These are phyloP conservation scores for Dipodomys spectabilis DNA, from an alignment of 2,113 vertebrate species.

Conservation along the genomic window DNA sequence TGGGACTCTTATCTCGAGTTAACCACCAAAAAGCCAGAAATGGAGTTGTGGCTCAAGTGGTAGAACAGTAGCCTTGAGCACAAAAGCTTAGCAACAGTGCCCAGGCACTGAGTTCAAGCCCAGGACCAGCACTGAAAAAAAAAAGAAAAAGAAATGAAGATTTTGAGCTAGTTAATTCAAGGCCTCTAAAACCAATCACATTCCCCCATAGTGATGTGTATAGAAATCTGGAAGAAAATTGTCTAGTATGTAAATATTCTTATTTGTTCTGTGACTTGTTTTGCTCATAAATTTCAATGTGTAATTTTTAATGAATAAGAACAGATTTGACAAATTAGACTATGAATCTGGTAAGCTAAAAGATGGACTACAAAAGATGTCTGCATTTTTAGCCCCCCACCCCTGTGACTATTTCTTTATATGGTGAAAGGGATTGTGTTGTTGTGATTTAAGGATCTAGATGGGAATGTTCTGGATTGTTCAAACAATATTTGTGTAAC, in stretches of 20 bases:
- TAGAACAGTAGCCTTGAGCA: too few relatives aligned
- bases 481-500: background rate
- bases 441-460: background rate
- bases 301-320: background rate
- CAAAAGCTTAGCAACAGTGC: too few relatives aligned
- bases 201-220: background rate
- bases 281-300: background rate
- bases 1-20: too few relatives aligned
- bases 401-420: background rate
- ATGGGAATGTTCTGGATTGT: background rate
- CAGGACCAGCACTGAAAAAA: too few relatives aligned
- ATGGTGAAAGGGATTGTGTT: background rate
- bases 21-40: too few relatives aligned
- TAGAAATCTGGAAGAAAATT: background rate
- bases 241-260: background rate
- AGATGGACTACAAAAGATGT: background rate
- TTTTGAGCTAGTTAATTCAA: background rate
- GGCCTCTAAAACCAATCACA: background rate
- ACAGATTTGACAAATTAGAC: background rate
- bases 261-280: background rate
- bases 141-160: too few relatives aligned
- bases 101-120: too few relatives aligned
- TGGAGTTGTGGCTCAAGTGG: too few relatives aligned
- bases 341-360: background rate
- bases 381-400: too few relatives aligned